Evolutionary conservation across 1,140 invertebrate species (phyloP).

Genomic region (Brachystomella parvula): DNA sequence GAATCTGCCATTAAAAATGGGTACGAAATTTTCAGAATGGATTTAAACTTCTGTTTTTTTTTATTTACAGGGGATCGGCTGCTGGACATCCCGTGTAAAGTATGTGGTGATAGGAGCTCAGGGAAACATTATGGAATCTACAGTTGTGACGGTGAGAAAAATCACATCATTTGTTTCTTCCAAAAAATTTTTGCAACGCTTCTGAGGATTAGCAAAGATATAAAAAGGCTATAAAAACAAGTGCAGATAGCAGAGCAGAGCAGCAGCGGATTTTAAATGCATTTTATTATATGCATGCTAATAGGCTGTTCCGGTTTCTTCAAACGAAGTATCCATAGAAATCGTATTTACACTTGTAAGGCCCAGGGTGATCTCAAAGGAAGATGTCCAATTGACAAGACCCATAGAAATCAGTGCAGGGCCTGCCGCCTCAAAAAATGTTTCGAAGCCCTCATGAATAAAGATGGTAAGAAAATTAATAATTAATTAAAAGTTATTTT

Average conservation of each 20-base stretch:
- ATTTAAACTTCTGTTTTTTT: background rate
- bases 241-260: background rate
- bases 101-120: slow-evolving; percentile 90
- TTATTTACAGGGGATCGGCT: slow-evolving; percentile 71
- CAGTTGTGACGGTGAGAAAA: slow-evolving; percentile 82
- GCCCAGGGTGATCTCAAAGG: slow-evolving; percentile 86
- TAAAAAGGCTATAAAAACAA: too few relatives aligned
- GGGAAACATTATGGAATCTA: slow-evolving; percentile 97
- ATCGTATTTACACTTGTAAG: slow-evolving; percentile 92
- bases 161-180: slow-evolving; percentile 11
- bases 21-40: slow-evolving; percentile 6
- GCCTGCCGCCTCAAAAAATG: slow-evolving; percentile 94
- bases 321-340: slow-evolving; percentile 90
- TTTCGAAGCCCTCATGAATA: slow-evolving; percentile 96
- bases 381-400: slow-evolving; percentile 91
- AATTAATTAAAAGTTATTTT: too few relatives aligned
- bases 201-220: background rate
- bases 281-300: background rate
- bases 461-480: slow-evolving; percentile 93
- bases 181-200: background rate
- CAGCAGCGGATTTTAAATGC: background rate
- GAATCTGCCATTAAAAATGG: slow-evolving; percentile 1
- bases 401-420: slow-evolving; percentile 92
- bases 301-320: slow-evolving; percentile 93
- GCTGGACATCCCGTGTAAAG: slow-evolving; percentile 90